Base-by-base conservation (phyloP, 2,888 invertebrate genomes). In the Macrosiphum euphorbiae region DNA sequence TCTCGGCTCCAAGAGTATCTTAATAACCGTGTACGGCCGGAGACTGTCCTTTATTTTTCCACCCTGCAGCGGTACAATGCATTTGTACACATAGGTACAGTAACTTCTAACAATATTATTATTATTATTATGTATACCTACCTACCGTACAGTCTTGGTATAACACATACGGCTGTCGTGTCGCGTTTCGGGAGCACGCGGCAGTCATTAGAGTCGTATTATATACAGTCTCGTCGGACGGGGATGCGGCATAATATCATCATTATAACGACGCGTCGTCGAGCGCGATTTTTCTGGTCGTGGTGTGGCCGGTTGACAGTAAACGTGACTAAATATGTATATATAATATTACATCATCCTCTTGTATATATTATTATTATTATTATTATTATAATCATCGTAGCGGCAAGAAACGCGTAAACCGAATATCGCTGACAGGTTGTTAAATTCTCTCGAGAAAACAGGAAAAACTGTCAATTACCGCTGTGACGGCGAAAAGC, bases 261-360 rank as follows among this genome's bases (percentile, higher is more conserved):
- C 78, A 90, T 90, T 90, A 90, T 78, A 78, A 78, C 78, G 78
- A 78, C 35, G 26, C 47, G 78, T 90, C 84, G 50, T 35, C 8
- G 50, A n/a, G 85, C 50, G 47, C 91, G 91, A 78, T 78, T 35
- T 78, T 78, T 78, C 41, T 26, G 61, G 20, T 47, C 28, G 20
- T n/a, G 90, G 47, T 44, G 61, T 61, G 90, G 90, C 78, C 92
- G 92, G 92, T 92, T 78, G 92, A 92, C 92, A 88, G 92, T 88
- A 92, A 92, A 92, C 92, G 92, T 92, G 92, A 92, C 92, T 92
- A 92, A 92, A 92, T 92, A 88, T 92, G 92, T 92, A 52, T 61
- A 84, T 58, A 90, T 58, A 28, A 61, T 90, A 61, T 44, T 67
- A 58, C 58, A 58, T 44, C 41, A 58, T 50, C 47, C 13, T 85